A percentile compares a stretch with the other conserved stretches of the same genome.
Conservation (phyloP, 2,797 vertebrate genomes). For the Erpetoichthys calabaricus region DNA sequence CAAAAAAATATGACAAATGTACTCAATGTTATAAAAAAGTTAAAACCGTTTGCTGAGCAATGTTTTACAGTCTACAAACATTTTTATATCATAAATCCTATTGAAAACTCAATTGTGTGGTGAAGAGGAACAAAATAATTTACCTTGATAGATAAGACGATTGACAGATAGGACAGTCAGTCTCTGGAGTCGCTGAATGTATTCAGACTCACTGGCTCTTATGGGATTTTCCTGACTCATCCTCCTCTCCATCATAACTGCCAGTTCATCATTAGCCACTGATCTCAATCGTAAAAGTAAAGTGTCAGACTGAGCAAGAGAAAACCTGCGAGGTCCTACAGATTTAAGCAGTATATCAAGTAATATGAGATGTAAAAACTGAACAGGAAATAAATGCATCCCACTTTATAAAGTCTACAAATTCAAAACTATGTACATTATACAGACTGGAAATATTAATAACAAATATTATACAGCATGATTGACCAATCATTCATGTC, state of each 20-base stretch:
- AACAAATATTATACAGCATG: too few species aligned
- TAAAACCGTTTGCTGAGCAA: not conserved
- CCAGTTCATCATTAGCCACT: constrained; percentile 83
- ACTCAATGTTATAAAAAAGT: not conserved
- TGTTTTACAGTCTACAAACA: not conserved
- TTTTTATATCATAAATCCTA: not conserved
- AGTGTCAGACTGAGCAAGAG: constrained; percentile 73
- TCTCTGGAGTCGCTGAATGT: constrained; percentile 80
- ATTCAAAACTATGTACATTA: not conserved
- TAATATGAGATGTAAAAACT: constrained; percentile 10
- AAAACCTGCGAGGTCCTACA: constrained; percentile 66
- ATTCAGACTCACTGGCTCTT: constrained; percentile 74
- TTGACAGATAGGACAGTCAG: constrained; percentile 80
- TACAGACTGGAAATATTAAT: too few species aligned
- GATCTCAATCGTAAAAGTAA: constrained; percentile 83
- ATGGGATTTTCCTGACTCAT: constrained; percentile 91
- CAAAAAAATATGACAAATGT: not conserved
- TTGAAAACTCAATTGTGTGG: not conserved
- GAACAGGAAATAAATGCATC: constrained; percentile 1
- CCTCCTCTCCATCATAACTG: constrained; percentile 82
- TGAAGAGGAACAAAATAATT: not conserved
- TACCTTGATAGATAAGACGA: constrained; percentile 85
- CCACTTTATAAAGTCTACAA: not conserved
- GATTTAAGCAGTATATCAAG: constrained; percentile 16
- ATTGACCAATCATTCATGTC: too few species aligned